A percentile compares a stretch with the other conserved stretches of the same genome.
Evolutionary conservation across 2,888 invertebrate species (phyloP).

Genomic region (Ommatoiulus sabulosus): DNA sequence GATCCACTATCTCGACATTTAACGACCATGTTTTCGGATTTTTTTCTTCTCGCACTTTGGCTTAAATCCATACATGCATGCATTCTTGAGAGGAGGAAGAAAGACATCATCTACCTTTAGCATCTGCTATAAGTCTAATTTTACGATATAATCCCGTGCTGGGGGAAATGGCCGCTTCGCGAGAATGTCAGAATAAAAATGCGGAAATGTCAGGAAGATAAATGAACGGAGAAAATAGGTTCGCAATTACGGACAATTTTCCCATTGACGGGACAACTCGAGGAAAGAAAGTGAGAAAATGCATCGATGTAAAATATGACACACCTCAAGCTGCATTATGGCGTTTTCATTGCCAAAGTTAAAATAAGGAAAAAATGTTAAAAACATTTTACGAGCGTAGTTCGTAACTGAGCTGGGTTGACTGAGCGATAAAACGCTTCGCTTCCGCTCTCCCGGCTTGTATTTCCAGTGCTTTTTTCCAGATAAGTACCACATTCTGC

Average conservation of each 20-base stretch:
- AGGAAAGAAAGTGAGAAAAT: background rate
- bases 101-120: slow-evolving; percentile 47
- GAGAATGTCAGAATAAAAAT: slow-evolving; percentile 24
- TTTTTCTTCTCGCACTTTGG: background rate
- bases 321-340: too few relatives aligned
- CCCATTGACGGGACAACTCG: too few relatives aligned
- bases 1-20: background rate
- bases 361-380: too few relatives aligned
- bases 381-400: too few relatives aligned
- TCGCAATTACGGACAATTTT: background rate
- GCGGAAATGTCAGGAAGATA: slow-evolving; percentile 29
- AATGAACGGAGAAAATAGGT: slow-evolving; percentile 12
- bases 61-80: slow-evolving; percentile 18
- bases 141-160: slow-evolving; percentile 21
- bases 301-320: too few relatives aligned
- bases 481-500: too few relatives aligned
- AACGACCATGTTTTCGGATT: slow-evolving; percentile 24
- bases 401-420: too few relatives aligned
- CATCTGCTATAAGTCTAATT: slow-evolving; percentile 44
- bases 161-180: slow-evolving; percentile 37
- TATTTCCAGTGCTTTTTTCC: too few relatives aligned
- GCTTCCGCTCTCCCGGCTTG: too few relatives aligned
- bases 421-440: too few relatives aligned
- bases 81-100: slow-evolving; percentile 15
- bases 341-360: too few relatives aligned